Conservation (phyloP, 2,888 invertebrate genomes). For the Silvanus unidentatus region DNA sequence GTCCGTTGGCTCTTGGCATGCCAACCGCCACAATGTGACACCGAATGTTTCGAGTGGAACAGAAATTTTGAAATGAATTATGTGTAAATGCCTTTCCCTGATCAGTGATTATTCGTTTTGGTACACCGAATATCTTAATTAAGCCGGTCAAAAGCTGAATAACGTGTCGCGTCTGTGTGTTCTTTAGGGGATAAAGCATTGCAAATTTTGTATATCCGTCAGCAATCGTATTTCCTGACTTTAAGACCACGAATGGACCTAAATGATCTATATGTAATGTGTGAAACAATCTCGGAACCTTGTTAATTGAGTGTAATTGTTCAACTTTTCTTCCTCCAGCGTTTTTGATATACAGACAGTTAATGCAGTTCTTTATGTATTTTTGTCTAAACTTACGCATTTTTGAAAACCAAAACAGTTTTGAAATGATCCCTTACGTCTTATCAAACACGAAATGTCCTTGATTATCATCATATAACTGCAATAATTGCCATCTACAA, state of each 20-base stretch:
- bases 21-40: conserved; percentile 3
- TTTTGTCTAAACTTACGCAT: conserved; percentile 11
- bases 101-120: conserved; percentile 19
- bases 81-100: conserved; percentile 5
- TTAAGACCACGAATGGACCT: conserved; percentile 9
- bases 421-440: conserved; percentile 7
- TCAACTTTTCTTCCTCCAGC: conserved; percentile 10
- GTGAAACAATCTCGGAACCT: conserved; percentile 13
- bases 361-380: conserved; percentile 13
- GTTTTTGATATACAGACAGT: conserved; percentile 11
- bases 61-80: background rate
- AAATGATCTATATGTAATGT: conserved; percentile 12
- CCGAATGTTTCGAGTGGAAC: background rate
- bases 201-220: conserved; percentile 10
- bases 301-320: conserved; percentile 10
- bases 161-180: conserved; percentile 6
- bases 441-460: conserved; percentile 11
- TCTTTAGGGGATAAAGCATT: conserved; percentile 5
- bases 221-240: conserved; percentile 3
- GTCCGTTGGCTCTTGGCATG: conserved; percentile 6
- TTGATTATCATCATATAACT: conserved; percentile 4
- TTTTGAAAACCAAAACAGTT: conserved; percentile 8
- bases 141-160: conserved; percentile 13
- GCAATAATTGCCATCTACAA: background rate
- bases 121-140: conserved; percentile 15